phyloP scores from a whole-genome alignment of 2,888 invertebrate species.

The Scaptomyza tumidula region DNA sequence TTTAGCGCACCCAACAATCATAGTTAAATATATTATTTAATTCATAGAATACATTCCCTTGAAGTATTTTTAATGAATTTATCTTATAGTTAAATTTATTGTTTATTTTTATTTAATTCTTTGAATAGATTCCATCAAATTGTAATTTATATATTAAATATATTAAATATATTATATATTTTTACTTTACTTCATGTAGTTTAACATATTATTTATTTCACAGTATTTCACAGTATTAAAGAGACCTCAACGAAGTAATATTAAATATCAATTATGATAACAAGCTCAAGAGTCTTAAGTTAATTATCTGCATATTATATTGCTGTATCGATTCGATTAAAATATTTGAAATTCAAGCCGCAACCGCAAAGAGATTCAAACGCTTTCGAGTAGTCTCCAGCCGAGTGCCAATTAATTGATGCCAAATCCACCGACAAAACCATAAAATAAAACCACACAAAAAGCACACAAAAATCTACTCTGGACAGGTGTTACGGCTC shows the following conservation, averaged over 20 bases:
- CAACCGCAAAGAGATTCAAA: background rate
- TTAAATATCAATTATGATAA: background rate
- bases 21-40: too few relatives aligned
- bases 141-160: too few relatives aligned
- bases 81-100: too few relatives aligned
- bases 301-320: slow-evolving; percentile 22
- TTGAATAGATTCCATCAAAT: too few relatives aligned
- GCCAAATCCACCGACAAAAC: background rate
- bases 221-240: too few relatives aligned
- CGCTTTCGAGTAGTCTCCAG: slow-evolving; percentile 9
- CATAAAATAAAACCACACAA: background rate
- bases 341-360: slow-evolving; percentile 7
- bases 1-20: too few relatives aligned
- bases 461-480: slow-evolving; percentile 7
- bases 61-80: too few relatives aligned
- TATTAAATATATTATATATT: background rate
- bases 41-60: too few relatives aligned
- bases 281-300: background rate
- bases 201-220: background rate
- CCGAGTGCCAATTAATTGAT: slow-evolving; percentile 28
- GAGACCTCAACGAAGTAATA: too few relatives aligned
- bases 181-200: too few relatives aligned
- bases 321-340: slow-evolving; percentile 37
- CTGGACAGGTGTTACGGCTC: slow-evolving; percentile 26
- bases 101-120: too few relatives aligned